Evolutionary conservation across 2,113 vertebrate genomes (phyloP).

Genomic region (Picathartes gymnocephalus): DNA sequence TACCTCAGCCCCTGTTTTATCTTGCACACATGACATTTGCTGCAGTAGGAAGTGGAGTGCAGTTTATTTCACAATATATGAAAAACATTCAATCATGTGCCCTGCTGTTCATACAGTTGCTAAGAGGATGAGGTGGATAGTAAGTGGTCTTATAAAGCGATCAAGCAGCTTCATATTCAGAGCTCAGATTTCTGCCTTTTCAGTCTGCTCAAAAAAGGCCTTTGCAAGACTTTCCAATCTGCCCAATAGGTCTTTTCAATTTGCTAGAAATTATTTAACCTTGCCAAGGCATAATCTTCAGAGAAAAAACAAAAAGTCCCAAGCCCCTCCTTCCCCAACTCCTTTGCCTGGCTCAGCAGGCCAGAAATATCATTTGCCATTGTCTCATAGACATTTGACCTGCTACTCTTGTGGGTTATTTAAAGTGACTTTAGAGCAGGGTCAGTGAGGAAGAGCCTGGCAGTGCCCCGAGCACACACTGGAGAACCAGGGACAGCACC

Average conservation of each 20-base stretch:
- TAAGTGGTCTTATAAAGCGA: slow-evolving; percentile 12
- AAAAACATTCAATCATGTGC: slow-evolving; percentile 33
- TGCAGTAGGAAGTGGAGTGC: neutral
- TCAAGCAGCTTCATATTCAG: slow-evolving; percentile 18
- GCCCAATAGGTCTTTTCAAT: neutral
- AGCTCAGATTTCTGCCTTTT: slow-evolving; percentile 21
- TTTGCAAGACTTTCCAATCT: neutral
- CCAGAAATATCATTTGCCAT: neutral
- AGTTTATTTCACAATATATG: slow-evolving; percentile 28
- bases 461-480: fast-evolving
- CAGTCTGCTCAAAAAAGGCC: neutral
- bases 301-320: neutral
- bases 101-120: slow-evolving; percentile 17
- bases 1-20: neutral
- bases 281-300: neutral
- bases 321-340: neutral
- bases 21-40: slow-evolving; percentile 33
- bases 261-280: neutral
- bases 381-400: neutral
- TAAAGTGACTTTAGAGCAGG: neutral
- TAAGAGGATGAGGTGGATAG: slow-evolving; percentile 48
- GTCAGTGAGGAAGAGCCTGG: neutral
- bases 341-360: neutral
- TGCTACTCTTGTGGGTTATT: neutral
- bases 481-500: neutral